Base-by-base conservation (phyloP, 2,797 vertebrate genomes). In the Hydrocynus forskahlii region DNA sequence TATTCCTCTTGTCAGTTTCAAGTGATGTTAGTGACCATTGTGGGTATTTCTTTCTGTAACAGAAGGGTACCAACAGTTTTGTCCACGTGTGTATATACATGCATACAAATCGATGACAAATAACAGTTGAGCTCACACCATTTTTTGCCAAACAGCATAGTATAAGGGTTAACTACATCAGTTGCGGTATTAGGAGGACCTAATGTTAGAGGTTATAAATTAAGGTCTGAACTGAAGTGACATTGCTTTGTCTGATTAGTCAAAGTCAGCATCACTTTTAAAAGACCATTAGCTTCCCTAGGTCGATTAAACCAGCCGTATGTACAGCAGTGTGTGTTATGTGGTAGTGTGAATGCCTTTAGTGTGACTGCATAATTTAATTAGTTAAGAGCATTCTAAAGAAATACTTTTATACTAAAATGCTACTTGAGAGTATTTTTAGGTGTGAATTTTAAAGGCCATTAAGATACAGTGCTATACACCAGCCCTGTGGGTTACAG, bases 401-500 rank as follows among this genome's bases (percentile, higher is more conserved):
- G 38, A 60, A 60, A 29, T 29, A 4, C 12, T 17, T 67, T 1
- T n/a, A 40, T 7, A 67, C 8, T 23, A 35, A 57, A 48, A n/a
- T 68, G 38, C 25, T 59, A 12, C 48, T 50, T 50, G 2, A 50
- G 12, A 7, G 8, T 13, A 9, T 29, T 25, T 38, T 63, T 29
- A 29, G 43, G 3, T 25, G 10, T 45, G n/a, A 52, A 19, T 9
- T 17, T 68, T n/a, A 9, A 7, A 13, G 12, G 25, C 7, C 38
- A 70, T 38, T 21, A 72, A 21, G 16, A 35, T 76, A 17, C 38
- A 21, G 29, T 79, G 14, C 35, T 0, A 1, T 25, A 8, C 25
- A 70, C 66, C 16, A 64, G 16, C 17, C 69, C 23, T 73, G 43
- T 60, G 69, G 62, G 21, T 43, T 67, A 38, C 76, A 59, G 45